phyloP scores from a whole-genome alignment of 2,113 vertebrate species.

The Sapajus apella region DNA sequence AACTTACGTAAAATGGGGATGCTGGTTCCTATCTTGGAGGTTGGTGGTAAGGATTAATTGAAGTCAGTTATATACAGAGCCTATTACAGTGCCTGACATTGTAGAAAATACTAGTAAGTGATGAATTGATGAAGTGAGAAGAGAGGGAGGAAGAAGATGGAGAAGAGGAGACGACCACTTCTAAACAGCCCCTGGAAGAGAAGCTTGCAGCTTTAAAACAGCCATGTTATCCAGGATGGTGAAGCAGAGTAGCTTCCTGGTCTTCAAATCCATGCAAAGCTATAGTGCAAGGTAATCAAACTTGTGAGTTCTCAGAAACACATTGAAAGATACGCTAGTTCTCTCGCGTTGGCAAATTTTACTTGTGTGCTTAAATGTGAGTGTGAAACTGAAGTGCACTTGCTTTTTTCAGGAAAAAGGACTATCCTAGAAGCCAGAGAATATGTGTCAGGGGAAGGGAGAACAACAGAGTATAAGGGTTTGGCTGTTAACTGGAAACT shows the following conservation, averaged over 20 bases:
- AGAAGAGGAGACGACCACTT: background rate
- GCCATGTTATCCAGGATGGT: no score
- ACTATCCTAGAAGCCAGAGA: background rate
- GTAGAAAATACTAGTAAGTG: background rate
- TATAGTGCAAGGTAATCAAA: background rate
- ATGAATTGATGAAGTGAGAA: background rate
- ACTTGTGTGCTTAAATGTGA: background rate
- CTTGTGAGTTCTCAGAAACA: background rate
- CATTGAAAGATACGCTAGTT: background rate
- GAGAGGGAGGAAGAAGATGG: background rate
- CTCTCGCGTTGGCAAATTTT: background rate
- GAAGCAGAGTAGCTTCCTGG: background rate
- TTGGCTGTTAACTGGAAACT: background rate
- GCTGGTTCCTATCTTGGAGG: background rate
- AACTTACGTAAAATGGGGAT: background rate
- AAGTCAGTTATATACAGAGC: background rate
- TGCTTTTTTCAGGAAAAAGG: background rate
- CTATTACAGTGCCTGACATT: background rate
- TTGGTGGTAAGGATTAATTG: background rate
- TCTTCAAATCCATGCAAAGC: background rate
- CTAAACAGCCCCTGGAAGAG: background rate
- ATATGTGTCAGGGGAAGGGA: background rate
- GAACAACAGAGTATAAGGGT: background rate
- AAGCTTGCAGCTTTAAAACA: background rate
- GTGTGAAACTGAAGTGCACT: background rate